Percentiles rank a stretch among this genome's conserved stretches.
Conservation (phyloP, 2,113 vertebrate species). For the Burhinus oedicnemus region DNA sequence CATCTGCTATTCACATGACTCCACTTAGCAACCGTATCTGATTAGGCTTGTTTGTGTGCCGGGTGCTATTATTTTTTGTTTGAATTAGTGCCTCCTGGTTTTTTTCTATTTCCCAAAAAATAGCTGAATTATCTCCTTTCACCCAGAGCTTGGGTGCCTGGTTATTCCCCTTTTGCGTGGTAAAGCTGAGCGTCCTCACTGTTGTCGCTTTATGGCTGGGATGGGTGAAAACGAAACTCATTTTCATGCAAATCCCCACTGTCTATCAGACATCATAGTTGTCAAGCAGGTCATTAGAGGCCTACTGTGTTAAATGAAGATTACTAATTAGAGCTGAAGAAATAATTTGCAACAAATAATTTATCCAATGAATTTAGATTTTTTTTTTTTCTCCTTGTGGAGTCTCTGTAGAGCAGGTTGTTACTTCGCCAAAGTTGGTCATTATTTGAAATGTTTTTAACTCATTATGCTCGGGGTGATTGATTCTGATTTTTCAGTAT, state of each 20-base stretch:
- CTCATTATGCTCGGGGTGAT: neutral
- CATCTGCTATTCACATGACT: conserved; percentile 20
- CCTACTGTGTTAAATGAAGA: conserved; percentile 70
- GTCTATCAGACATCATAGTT: conserved; percentile 56
- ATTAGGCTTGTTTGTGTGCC: neutral
- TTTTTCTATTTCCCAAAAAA: neutral
- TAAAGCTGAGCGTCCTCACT: neutral
- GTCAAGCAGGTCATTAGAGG: conserved; percentile 70
- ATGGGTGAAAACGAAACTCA: conserved; percentile 44
- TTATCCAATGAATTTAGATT: conserved; percentile 36
- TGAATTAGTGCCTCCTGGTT: neutral
- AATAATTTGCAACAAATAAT: conserved; percentile 69
- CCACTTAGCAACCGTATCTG: neutral
- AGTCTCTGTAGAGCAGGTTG: neutral
- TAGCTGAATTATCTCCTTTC: neutral
- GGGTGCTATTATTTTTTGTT: neutral
- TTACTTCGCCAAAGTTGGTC: accelerated
- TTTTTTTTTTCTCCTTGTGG: conserved; percentile 6
- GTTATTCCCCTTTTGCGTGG: neutral
- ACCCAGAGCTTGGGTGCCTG: neutral
- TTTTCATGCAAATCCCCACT: conserved; percentile 68
- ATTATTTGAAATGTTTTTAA: neutral
- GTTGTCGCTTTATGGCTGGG: neutral
- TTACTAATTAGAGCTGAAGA: conserved; percentile 66
- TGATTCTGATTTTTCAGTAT: neutral